Evolutionary conservation across 2,113 vertebrate species (phyloP).

Genomic region (Origma solitaria): DNA sequence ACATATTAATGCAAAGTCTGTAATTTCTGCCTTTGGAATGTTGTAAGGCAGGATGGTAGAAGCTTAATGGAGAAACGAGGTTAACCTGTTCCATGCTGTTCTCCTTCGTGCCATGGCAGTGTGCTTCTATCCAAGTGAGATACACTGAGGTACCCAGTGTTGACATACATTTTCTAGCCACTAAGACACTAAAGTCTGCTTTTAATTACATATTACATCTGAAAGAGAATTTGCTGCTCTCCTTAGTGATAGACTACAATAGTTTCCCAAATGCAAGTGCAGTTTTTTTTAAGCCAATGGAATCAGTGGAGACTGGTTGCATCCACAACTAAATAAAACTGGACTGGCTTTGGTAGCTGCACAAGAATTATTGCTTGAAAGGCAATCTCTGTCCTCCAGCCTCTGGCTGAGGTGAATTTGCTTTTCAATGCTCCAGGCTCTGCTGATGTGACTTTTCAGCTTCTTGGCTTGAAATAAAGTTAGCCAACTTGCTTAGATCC

Average conservation of each 20-base stretch:
- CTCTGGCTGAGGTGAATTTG: background rate
- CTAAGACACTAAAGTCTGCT: background rate
- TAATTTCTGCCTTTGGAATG: background rate
- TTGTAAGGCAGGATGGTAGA: background rate
- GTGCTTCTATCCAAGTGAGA: background rate
- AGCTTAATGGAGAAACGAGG: background rate
- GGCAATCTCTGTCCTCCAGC: background rate
- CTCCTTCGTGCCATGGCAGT: background rate
- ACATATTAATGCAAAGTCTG: background rate
- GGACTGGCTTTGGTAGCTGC: background rate
- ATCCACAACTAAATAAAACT: background rate
- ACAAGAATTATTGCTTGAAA: background rate
- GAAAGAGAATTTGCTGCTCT: background rate
- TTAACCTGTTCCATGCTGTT: background rate
- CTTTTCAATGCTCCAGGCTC: background rate
- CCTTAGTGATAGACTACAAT: background rate
- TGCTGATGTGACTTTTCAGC: background rate
- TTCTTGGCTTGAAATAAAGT: background rate
- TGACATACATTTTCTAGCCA: background rate
- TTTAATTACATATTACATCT: background rate
- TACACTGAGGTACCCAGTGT: too few species aligned
- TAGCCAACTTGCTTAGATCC: background rate
- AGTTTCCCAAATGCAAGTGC: background rate
- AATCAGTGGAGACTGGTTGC: background rate
- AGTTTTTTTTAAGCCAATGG: background rate